Conservation (phyloP, 2,888 invertebrate species). For the Latrodectus hesperus region DNA sequence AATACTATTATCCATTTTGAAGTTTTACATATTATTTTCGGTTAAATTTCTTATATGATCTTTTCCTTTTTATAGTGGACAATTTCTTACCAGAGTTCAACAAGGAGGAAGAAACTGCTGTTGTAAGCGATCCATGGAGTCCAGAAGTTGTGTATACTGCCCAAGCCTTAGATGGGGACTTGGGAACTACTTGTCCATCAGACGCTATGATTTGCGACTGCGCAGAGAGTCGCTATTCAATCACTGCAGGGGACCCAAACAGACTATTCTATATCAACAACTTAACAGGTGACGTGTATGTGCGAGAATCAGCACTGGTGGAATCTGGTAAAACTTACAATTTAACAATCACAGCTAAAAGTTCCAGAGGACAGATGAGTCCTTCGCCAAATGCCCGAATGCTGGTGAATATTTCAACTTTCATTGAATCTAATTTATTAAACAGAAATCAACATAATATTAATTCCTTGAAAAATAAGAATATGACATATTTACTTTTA, state of each 20-base stretch:
- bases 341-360: slow-evolving; percentile 47
- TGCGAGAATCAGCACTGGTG: slow-evolving; percentile 48
- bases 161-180: slow-evolving; percentile 65
- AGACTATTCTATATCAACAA: slow-evolving; percentile 64
- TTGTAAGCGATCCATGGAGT: slow-evolving; percentile 61
- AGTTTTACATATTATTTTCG: no score
- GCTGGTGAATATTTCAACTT: slow-evolving; percentile 16
- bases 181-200: slow-evolving; percentile 37
- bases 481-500: neutral
- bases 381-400: slow-evolving; percentile 37
- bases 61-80: slow-evolving; percentile 34
- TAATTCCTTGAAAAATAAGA: neutral
- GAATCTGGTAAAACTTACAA: slow-evolving; percentile 38
- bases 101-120: slow-evolving; percentile 49
- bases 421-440: neutral
- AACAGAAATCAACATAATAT: neutral
- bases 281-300: slow-evolving; percentile 67
- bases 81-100: slow-evolving; percentile 50
- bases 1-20: no score
- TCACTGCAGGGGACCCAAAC: slow-evolving; percentile 37
- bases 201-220: slow-evolving; percentile 64
- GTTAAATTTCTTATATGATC: no score
- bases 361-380: slow-evolving; percentile 33
- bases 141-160: slow-evolving; percentile 61
- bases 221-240: slow-evolving; percentile 52